Base-by-base conservation (phyloP, 2,797 vertebrate genomes). In the Pseudotriccus pelzelni region DNA sequence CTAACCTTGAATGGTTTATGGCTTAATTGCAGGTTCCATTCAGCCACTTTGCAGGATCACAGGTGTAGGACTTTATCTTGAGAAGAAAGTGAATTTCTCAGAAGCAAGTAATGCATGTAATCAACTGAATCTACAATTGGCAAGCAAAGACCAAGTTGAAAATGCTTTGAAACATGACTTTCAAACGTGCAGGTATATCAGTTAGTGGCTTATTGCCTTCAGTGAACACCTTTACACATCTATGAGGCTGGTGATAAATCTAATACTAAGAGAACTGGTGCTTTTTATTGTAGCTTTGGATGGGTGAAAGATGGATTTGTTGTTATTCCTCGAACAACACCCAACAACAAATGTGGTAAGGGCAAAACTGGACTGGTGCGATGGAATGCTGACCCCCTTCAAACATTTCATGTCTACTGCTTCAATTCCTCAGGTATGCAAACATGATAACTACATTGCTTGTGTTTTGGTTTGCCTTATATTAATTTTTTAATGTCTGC, bases 351-450 rank as follows among this genome's bases (percentile, higher is more conserved):
- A 67, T 98, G 98, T 88, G 98, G 98, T 53, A 87, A 56, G 78
- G 98, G 98, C 32, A 95, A 96, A 4, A 34, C 32, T 25, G 98
- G 98, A 13, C 72, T 98, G 46, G 44, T 87, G 47, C 10, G 2
- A 25, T 98, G 98, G 98, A 32, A 72, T 12, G 47, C 30, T 27
- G 1, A 5, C 4, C 7, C 9, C 2, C 9, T 56, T 2, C 4
- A 32, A 9, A 16, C 36, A 13, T 19, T 96, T 84, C 14, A 80
- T 28, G 91, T 95, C 64, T 98, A 98, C 78, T 98, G 98, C 85
- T 91, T 98, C 96, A 98, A 98, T 79, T 96, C 97, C 63, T 98
- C 98, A 78, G 98, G 98, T 98, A 86, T 96, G 97, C 93, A 76
- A 79, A 44, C 55, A 24, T 14, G 20, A 55, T 22, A 92, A 37